phyloP scores from a whole-genome alignment of 2,888 invertebrate species.

The Melolontha melolontha region DNA sequence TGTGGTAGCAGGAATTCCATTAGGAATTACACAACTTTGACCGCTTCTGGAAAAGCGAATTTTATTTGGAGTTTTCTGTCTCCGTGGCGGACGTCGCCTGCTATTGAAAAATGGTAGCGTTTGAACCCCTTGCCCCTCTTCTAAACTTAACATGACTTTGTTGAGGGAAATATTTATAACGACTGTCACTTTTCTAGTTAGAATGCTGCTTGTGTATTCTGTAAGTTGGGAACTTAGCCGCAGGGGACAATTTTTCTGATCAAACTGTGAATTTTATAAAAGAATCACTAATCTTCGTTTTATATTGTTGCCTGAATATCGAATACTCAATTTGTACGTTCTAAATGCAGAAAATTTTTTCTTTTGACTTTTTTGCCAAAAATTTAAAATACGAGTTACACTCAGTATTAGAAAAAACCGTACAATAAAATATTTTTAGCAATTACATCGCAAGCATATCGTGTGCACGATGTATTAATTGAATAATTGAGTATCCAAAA shows the following conservation, averaged over 20 bases:
- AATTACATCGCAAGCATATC: no score
- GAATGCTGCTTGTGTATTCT: conserved; percentile 57
- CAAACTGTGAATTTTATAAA: conserved; percentile 35
- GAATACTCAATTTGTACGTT: no score
- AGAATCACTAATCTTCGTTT: no score
- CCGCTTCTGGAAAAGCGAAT: conserved; percentile 59
- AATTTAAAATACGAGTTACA: no score
- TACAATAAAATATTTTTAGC: no score
- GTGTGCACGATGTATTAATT: no score
- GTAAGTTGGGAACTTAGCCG: conserved; percentile 46
- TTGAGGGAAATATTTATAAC: conserved; percentile 54
- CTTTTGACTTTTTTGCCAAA: no score
- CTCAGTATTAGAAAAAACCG: no score
- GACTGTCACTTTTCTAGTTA: conserved; percentile 51
- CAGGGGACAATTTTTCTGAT: conserved; percentile 48
- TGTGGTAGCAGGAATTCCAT: conserved; percentile 55
- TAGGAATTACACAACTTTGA: conserved; percentile 59
- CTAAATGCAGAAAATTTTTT: no score
- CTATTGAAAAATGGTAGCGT: conserved; percentile 31
- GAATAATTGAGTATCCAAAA: no score
- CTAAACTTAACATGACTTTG: conserved; percentile 2
- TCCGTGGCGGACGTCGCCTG: conserved; percentile 36
- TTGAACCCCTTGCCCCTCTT: conserved; percentile 37
- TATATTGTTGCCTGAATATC: no score
- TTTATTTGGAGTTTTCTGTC: conserved; percentile 59